Evolutionary conservation across 64 coral and sea anemone species (phyloP), one percentile per base, ranked within the genome.

Genomic region (Pachyseris speciosa): DNA sequence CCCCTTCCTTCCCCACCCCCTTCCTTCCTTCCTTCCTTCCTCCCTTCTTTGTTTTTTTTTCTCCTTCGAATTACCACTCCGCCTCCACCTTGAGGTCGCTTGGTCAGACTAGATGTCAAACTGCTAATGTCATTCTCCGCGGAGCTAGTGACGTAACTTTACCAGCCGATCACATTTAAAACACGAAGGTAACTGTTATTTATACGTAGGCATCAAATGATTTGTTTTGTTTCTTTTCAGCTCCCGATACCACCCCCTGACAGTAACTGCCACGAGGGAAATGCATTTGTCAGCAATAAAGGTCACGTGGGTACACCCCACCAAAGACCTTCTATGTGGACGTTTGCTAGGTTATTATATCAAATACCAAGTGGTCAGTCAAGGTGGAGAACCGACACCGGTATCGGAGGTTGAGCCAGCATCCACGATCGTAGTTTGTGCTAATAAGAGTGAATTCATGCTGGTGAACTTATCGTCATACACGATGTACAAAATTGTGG

Each of bases 401-500:
- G 19, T 61, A 9, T 25, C 13, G 61, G 19, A 60, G 11, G 51
- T 32, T 60, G 10, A 38, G 12, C 20, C 53, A 81, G 55, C 22
- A 15, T 11, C 37, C 7, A 40, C 16, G 7, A 7, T 25, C 20
- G 12, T 11, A 15, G 52, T 81, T 37, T 55, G 33, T 60, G 33
- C 77, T 26, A 25, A 39, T 41, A 10, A 12, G 20, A 61, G 20
- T 20, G 51, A 60, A 81, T 3, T 81, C 3, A 20, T 60, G 9
- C 77, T 81, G 31, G 25, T n/a, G 9, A 12, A 38, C 5, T 33
- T 81, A 7, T 19, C 20, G 2, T 27, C 33, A 9, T 81, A 81
- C 29, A 39, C 52, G 5, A 81, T 40, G 53, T 81, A 81, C 53
- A 81, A 81, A 34, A 81, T 81, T 34, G 30, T 61, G 10, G 77